A percentile compares a stretch with the other conserved stretches of the same genome.
phyloP scores from a whole-genome alignment of 2,113 vertebrate genomes.

The Piaya cayana region DNA sequence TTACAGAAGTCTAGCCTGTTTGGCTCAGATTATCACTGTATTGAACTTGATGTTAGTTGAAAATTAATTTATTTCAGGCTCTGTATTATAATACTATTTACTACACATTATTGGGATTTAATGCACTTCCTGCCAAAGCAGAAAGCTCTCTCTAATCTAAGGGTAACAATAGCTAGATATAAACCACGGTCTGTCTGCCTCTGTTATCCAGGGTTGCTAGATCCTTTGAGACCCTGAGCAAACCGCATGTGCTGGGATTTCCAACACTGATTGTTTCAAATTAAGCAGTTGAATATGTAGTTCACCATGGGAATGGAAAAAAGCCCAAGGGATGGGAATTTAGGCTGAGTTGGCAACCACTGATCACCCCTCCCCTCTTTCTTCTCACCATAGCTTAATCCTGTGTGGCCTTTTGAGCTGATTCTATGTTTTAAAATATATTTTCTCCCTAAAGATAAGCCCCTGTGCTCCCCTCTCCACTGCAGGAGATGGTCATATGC shows the following conservation, averaged over 20 bases:
- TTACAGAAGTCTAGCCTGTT: neutral
- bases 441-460: neutral
- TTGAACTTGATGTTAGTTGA: neutral
- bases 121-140: neutral
- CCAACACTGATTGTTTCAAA: neutral
- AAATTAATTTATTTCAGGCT: neutral
- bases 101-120: neutral
- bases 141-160: neutral
- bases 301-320: neutral
- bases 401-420: neutral
- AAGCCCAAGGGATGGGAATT: neutral
- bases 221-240: neutral
- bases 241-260: neutral
- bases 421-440: neutral
- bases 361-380: neutral
- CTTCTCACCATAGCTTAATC: neutral
- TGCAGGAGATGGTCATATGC: neutral
- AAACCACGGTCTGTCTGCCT: neutral
- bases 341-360: neutral
- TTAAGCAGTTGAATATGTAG: neutral
- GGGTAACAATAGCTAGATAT: neutral
- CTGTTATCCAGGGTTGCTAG: neutral
- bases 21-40: neutral
- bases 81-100: neutral
- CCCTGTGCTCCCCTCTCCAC: neutral